Conservation (phyloP, 2,888 invertebrate genomes). For the Xylocampa areola region DNA sequence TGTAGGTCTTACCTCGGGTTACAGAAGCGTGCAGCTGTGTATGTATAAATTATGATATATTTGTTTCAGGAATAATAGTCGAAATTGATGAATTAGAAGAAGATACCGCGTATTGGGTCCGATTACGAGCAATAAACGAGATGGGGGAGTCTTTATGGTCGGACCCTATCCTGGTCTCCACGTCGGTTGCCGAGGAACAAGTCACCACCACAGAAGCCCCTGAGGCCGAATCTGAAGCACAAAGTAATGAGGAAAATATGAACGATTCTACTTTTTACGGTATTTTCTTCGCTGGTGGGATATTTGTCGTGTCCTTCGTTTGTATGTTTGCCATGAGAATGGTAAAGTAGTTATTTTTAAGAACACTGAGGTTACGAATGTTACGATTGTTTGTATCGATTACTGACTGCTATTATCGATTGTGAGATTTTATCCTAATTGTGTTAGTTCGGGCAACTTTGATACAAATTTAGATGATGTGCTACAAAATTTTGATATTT, state of each 20-base stretch:
- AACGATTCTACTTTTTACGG: conserved; percentile 71
- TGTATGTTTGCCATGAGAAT: conserved; percentile 74
- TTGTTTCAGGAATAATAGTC: conserved; percentile 61
- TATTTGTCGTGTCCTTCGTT: conserved; percentile 69
- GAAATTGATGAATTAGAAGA: conserved; percentile 64
- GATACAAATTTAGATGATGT: too few species aligned
- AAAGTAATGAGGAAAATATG: conserved; percentile 32
- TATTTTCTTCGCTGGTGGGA: conserved; percentile 75
- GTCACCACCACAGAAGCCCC: conserved; percentile 33
- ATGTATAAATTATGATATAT: too few species aligned
- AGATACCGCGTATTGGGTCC: conserved; percentile 73
- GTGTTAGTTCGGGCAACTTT: too few species aligned
- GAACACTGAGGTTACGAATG: neutral
- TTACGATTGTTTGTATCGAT: conserved; percentile 10
- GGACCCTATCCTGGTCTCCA: conserved; percentile 56
- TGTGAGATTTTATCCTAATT: neutral
- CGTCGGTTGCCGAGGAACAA: conserved; percentile 36
- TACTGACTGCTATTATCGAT: conserved; percentile 2
- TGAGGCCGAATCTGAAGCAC: conserved; percentile 31
- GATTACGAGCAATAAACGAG: conserved; percentile 70
- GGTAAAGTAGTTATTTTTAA: conserved; percentile 58
- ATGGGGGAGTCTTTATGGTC: conserved; percentile 77
- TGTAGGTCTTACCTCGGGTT: too few species aligned
- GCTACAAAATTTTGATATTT: too few species aligned
- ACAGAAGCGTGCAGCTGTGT: too few species aligned